A percentile compares a stretch with the other conserved stretches of the same genome.
Conservation (phyloP, 1,140 invertebrate species). For the Thaumetopoea pityocampa region DNA sequence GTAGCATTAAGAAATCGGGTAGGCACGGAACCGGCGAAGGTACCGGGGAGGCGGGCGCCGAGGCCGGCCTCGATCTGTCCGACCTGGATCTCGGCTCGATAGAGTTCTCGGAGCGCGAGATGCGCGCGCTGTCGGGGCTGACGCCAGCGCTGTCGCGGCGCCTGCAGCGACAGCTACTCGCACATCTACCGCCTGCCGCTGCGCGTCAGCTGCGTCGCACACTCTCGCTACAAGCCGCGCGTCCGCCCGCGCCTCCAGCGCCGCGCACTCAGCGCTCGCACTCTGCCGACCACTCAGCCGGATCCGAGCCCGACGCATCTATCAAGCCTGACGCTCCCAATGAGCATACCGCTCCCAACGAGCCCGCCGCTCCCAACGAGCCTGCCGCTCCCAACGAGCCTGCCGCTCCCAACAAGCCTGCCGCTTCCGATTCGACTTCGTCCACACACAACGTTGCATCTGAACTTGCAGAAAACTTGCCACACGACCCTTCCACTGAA, state of each 20-base stretch:
- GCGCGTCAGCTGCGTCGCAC: conserved; percentile 77
- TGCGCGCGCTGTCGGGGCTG: conserved; percentile 79
- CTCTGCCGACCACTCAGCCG: conserved; percentile 11
- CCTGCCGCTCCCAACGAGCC: conserved; percentile 6
- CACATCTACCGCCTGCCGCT: conserved; percentile 79
- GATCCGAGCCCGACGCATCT: conserved; percentile 4
- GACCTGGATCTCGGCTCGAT: conserved; percentile 80
- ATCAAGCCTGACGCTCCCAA: conserved; percentile 10
- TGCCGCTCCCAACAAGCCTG: neutral
- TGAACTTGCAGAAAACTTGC: too few species aligned
- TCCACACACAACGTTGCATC: too few species aligned
- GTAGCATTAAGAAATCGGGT: conserved; percentile 61
- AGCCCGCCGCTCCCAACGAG: conserved; percentile 15
- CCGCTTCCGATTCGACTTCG: neutral
- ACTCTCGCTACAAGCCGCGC: conserved; percentile 71
- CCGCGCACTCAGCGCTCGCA: conserved; percentile 2
- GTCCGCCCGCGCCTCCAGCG: conserved; percentile 1
- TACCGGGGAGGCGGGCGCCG: conserved; percentile 38
- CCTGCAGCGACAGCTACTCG: conserved; percentile 74
- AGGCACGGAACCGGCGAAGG: conserved; percentile 36
- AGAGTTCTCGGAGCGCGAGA: conserved; percentile 80
- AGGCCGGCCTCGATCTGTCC: conserved; percentile 78
- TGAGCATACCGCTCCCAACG: neutral
- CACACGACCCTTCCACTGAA: too few species aligned
- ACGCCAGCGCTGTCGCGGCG: conserved; percentile 20